Percentiles rank a stretch among this genome's conserved stretches.
These are phyloP conservation scores for Lypha dubia DNA, from an alignment of 2,888 invertebrate genomes.

Conservation along the genomic window DNA sequence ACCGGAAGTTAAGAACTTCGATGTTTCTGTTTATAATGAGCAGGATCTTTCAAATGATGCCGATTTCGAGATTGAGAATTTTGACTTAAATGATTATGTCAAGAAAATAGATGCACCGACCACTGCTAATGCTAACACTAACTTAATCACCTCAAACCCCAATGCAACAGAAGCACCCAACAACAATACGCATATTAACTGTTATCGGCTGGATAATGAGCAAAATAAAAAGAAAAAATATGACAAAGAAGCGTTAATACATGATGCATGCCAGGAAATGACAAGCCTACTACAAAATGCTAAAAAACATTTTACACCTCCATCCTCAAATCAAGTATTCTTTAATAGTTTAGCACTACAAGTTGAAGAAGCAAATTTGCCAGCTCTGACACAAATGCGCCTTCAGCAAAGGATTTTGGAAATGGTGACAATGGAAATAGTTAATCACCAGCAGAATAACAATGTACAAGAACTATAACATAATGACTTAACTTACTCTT, in stretches of 20 bases:
- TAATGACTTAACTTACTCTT: background rate
- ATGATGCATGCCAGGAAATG: slow-evolving; percentile 66
- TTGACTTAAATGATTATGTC: slow-evolving; percentile 67
- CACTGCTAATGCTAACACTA: slow-evolving; percentile 14
- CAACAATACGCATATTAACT: background rate
- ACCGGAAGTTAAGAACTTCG: slow-evolving; percentile 10
- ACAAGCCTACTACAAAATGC: slow-evolving; percentile 64
- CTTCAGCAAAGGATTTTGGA: slow-evolving; percentile 65
- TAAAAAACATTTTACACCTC: slow-evolving; percentile 67
- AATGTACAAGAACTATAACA: slow-evolving; percentile 51
- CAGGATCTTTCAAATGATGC: slow-evolving; percentile 57
- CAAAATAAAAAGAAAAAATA: slow-evolving; percentile 56
- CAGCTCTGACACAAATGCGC: slow-evolving; percentile 59
- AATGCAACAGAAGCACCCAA: background rate
- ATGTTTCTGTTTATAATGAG: slow-evolving; percentile 47
- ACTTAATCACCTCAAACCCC: slow-evolving; percentile 16
- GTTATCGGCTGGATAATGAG: slow-evolving; percentile 41
- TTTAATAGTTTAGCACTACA: slow-evolving; percentile 64
- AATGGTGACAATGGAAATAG: slow-evolving; percentile 66
- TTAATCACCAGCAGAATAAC: slow-evolving; percentile 54
- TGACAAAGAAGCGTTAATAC: slow-evolving; percentile 65
- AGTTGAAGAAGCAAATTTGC: slow-evolving; percentile 67
- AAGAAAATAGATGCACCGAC: slow-evolving; percentile 57
- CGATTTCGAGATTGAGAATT: slow-evolving; percentile 69
- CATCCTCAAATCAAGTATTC: slow-evolving; percentile 64